Percentiles rank a stretch among this genome's conserved stretches.
Evolutionary conservation across 2,888 invertebrate species (phyloP).

Genomic region (Apocheima hispidaria): DNA sequence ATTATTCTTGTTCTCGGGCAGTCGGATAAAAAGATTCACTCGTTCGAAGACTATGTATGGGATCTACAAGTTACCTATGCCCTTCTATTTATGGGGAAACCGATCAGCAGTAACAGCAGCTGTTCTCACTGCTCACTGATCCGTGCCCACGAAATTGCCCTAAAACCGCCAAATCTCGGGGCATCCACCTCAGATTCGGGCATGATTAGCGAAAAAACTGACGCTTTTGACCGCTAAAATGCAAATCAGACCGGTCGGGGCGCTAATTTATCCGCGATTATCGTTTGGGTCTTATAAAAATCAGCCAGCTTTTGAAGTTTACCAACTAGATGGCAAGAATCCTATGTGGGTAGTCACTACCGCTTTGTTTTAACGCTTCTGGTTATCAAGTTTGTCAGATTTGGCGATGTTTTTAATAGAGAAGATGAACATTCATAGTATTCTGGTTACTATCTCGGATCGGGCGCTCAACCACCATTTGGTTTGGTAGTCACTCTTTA

Average conservation of each 20-base stretch:
- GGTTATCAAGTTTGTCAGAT: not conserved
- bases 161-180: slow-evolving; percentile 18
- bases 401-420: not conserved
- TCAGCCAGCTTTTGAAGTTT: slow-evolving; percentile 9
- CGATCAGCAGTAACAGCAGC: not conserved
- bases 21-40: too few species aligned
- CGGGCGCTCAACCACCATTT: too few species aligned
- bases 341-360: not conserved
- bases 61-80: not conserved
- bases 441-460: too few species aligned
- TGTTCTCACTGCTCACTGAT: slow-evolving; percentile 5
- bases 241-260: slow-evolving; percentile 32
- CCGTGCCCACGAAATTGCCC: slow-evolving; percentile 23
- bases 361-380: not conserved
- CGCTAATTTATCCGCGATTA: slow-evolving; percentile 13
- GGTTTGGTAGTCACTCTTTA: too few species aligned
- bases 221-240: slow-evolving; percentile 28
- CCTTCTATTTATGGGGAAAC: not conserved
- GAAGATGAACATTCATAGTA: too few species aligned
- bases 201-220: slow-evolving; percentile 22
- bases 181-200: slow-evolving; percentile 24
- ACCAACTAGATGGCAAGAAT: not conserved
- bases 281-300: slow-evolving; percentile 12
- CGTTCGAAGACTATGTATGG: too few species aligned
- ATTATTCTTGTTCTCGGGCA: too few species aligned